Base-by-base conservation (phyloP, 2,113 vertebrate genomes). In the Vulpes vulpes region DNA sequence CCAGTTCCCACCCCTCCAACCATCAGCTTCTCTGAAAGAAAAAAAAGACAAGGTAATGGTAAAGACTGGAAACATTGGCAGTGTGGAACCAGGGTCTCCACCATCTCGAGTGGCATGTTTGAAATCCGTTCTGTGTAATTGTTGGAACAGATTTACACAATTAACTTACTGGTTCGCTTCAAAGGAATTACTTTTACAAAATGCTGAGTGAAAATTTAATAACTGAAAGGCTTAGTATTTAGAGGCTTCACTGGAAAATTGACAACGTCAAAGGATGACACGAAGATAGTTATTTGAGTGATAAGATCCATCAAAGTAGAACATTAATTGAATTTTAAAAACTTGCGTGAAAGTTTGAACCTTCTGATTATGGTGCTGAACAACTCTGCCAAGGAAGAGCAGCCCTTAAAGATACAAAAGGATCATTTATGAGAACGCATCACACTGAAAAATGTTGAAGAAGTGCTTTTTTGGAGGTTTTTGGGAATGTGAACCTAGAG, bases 271-370 rank as follows among this genome's bases (percentile, higher is more conserved):
- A 71, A 65, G 16, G 51, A 80, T 64, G 67, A 49, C 20, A 43
- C 4, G 20, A 7, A 65, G 30, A 27, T 27, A 62, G 17, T 89
- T 30, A 35, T 74, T 71, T 43, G 59, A 91, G 62, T 65, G 80
- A 90, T 88, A 94, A 94, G 85, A 78, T 32, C 49, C 9, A 27
- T 12, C 51, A 74, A 93, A 91, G 17, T 53, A 22, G 43, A 83
- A 55, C 32, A 35, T 74, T 53, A 65, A 35, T 43, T 82, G 69
- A 94, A 87, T 92, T 90, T 97, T 55, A 49, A 76, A 89, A 76
- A 81, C 67, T 73, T 90, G 30, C 14, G 23, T 20, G 43, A 74
- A 86, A 88, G 9, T 65, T 74, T 64, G 30, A 90, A 49, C 5
- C 51, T 94, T 95, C 57, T 87, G n/a, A 88, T 55, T 49, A 51